A percentile compares a stretch with the other conserved stretches of the same genome.
Conservation (phyloP, 1,140 invertebrate genomes). For the Cherax destructor region DNA sequence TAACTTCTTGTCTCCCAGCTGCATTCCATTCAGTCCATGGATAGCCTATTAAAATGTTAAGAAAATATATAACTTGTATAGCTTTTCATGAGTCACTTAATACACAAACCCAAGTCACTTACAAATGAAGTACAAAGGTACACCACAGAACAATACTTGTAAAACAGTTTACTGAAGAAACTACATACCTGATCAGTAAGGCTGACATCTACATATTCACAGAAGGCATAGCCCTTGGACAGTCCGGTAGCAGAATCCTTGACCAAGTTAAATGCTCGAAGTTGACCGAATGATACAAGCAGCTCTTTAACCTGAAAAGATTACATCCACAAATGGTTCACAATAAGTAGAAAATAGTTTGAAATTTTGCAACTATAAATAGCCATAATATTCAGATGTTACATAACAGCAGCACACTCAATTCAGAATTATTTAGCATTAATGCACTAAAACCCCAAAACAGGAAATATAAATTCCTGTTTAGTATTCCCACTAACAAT, state of each 20-base stretch:
- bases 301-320: constrained; percentile 89
- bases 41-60: constrained; percentile 84
- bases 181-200: constrained; percentile 95
- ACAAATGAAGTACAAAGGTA: too few relatives aligned
- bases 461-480: too few relatives aligned
- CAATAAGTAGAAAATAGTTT: neutral
- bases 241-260: constrained; percentile 98
- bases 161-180: too few relatives aligned
- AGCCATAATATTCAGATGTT: neutral
- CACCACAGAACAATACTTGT: too few relatives aligned
- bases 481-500: too few relatives aligned
- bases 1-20: constrained; percentile 98
- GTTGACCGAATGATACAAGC: constrained; percentile 96
- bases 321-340: constrained; percentile 75
- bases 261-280: constrained; percentile 98
- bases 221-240: constrained; percentile 99
- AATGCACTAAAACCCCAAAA: neutral
- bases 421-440: neutral
- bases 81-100: too few relatives aligned
- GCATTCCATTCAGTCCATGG: constrained; percentile 99
- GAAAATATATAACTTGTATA: too few relatives aligned
- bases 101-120: too few relatives aligned
- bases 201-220: constrained; percentile 97
- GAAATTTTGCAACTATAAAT: too few relatives aligned
- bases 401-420: neutral